Evolutionary conservation across 1,140 invertebrate species (phyloP), one percentile per base, ranked within the genome.

Genomic region (Halictus rubicundus): DNA sequence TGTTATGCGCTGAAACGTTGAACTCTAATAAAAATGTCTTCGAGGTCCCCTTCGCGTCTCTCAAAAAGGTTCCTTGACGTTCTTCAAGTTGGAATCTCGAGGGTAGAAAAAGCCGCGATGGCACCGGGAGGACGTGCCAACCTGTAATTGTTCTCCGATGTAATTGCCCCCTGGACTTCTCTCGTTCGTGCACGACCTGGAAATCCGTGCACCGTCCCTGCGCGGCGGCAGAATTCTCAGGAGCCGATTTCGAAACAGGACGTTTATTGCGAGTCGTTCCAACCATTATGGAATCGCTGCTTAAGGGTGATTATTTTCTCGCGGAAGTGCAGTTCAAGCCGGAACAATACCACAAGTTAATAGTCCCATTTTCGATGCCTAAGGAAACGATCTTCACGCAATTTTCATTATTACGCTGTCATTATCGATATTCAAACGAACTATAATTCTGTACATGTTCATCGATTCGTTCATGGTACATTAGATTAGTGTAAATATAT

Each of bases 81-180:
- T 87, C 79, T 72, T 84, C 69, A n/a, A 64, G 79, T 70, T 37
- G 87, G 89, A 90, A 90, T 89, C 88, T 66, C 71, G 74, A 66
- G 42, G 23, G 42, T 61, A 85, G 82, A 90, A 90, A 89, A 90
- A 90, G 80, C 80, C 69, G 81, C 81, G 84, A 90, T 86, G 81
- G 71, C 78, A 88, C 84, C 71, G 82, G 69, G 81, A 87, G 80
- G 85, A 90, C 88, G 89, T 86, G 89, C 89, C 86, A 89, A 89
- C 87, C 89, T 88, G 88, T 89, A 90, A 90, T 90, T 89, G 89
- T 90, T 90, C 88, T 83, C 68, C 89, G 81, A 90, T 90, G 88
- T 90, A 90, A 90, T 90, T 88, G 88, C 87, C 70, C 81, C 72
- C 71, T 68, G 39, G 61, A 52, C 46, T 57, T 54, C 54, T 52